A percentile compares a stretch with the other conserved stretches of the same genome.
Conservation (phyloP, 2,888 invertebrate genomes). For the Yponomeuta sedellus region DNA sequence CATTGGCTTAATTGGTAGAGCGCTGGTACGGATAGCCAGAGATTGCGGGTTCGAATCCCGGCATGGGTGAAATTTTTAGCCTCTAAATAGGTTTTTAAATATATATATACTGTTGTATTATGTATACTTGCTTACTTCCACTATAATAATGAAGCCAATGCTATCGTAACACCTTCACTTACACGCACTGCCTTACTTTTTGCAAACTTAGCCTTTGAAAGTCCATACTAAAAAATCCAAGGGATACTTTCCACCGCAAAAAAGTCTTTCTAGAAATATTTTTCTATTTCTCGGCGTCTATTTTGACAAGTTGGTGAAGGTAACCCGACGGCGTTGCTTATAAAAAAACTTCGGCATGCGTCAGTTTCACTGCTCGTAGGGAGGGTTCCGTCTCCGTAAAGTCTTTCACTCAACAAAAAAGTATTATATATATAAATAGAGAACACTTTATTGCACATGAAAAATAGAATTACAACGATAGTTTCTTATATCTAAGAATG, state of each 20-base stretch:
- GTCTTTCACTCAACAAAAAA: too few relatives aligned
- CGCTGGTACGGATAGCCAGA: too few relatives aligned
- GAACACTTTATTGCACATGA: too few relatives aligned
- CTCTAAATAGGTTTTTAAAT: too few relatives aligned
- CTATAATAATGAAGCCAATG: neutral
- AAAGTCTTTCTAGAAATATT: slow-evolving; percentile 10
- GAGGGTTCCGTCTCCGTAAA: neutral
- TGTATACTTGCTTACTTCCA: too few relatives aligned
- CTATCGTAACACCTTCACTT: neutral
- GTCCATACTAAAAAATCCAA: neutral
- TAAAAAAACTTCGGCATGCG: neutral
- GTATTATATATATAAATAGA: too few relatives aligned
- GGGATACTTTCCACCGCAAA: neutral
- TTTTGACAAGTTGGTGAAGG: neutral
- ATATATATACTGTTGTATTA: too few relatives aligned
- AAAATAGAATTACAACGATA: too few relatives aligned
- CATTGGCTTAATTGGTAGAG: too few relatives aligned
- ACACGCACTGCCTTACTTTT: neutral
- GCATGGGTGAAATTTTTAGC: too few relatives aligned
- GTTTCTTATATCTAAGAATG: too few relatives aligned
- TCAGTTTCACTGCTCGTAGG: neutral
- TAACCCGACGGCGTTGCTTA: neutral
- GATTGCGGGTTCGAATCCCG: too few relatives aligned
- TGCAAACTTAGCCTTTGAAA: neutral
- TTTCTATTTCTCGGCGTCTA: slow-evolving; percentile 22